Conservation (phyloP, 2,888 invertebrate species). For the Catocala nupta region DNA sequence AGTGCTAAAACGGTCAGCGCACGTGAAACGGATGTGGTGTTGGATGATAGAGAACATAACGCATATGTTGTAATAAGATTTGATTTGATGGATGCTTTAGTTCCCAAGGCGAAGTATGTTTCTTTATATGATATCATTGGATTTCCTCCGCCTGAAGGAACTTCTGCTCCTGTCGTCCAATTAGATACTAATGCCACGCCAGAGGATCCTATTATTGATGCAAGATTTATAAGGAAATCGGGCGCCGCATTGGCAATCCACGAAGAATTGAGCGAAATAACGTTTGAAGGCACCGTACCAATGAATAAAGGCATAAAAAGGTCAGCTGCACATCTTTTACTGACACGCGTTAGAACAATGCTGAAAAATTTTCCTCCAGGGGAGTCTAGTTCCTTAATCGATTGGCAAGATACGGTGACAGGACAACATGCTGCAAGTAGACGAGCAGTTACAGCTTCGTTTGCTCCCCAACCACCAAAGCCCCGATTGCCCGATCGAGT, state of each 20-base stretch:
- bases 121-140: conserved; percentile 68
- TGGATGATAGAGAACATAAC: conserved; percentile 70
- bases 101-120: conserved; percentile 66
- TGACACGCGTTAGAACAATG: conserved; percentile 73
- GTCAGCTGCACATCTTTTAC: conserved; percentile 78
- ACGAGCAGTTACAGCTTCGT: conserved; percentile 78
- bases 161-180: conserved; percentile 55
- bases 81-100: conserved; percentile 70
- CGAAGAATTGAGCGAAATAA: conserved; percentile 71
- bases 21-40: conserved; percentile 60
- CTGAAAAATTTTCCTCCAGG: conserved; percentile 75
- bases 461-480: conserved; percentile 74
- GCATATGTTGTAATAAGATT: conserved; percentile 71
- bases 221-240: conserved; percentile 70
- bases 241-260: conserved; percentile 79
- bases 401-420: conserved; percentile 77
- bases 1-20: conserved; percentile 70
- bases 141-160: conserved; percentile 58
- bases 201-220: conserved; percentile 68
- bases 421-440: conserved; percentile 76
- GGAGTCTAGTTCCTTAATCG: conserved; percentile 62
- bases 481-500: conserved; percentile 52
- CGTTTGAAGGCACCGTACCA: conserved; percentile 68
- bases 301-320: conserved; percentile 80
- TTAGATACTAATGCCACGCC: conserved; percentile 57